Percentiles rank a stretch among this genome's conserved stretches.
phyloP scores from a whole-genome alignment of 2,797 vertebrate species.

The Melanogrammus aeglefinus region DNA sequence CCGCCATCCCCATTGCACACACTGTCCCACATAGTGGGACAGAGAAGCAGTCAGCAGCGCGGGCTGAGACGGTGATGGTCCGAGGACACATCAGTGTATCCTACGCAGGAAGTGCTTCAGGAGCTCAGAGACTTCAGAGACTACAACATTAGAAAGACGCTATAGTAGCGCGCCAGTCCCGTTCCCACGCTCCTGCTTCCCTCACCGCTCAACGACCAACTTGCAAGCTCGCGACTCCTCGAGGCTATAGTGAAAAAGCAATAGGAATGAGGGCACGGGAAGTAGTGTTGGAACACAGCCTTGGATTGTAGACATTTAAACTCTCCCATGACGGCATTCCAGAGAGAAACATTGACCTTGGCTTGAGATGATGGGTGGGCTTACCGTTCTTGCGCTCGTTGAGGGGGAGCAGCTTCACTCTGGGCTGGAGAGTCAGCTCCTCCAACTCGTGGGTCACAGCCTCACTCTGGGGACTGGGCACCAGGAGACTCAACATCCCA shows the following conservation, averaged over 20 bases:
- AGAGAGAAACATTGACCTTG: neutral
- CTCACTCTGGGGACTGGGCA: constrained; percentile 95
- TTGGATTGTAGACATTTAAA: neutral
- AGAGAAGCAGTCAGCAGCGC: neutral
- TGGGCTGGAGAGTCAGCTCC: constrained; percentile 89
- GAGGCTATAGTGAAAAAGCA: neutral
- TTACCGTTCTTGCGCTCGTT: constrained; percentile 95
- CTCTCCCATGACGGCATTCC: neutral
- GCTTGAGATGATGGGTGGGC: constrained; percentile 29
- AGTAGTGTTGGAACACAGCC: no score
- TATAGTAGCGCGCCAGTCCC: no score
- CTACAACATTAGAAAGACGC: neutral
- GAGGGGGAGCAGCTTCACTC: constrained; percentile 84
- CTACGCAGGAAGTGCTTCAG: neutral
- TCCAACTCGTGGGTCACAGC: constrained; percentile 92
- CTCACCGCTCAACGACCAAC: no score
- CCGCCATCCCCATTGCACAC: neutral
- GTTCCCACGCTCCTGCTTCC: neutral
- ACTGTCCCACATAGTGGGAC: no score
- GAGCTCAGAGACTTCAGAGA: neutral
- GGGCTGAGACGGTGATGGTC: no score
- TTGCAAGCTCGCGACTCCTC: no score
- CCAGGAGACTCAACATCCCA: constrained; percentile 75
- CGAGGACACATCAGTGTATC: neutral
- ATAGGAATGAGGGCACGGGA: no score